Percentiles rank a stretch among this genome's conserved stretches.
Evolutionary conservation across 2,797 vertebrate genomes (phyloP).

Genomic region (Enteromius trimaculatus): DNA sequence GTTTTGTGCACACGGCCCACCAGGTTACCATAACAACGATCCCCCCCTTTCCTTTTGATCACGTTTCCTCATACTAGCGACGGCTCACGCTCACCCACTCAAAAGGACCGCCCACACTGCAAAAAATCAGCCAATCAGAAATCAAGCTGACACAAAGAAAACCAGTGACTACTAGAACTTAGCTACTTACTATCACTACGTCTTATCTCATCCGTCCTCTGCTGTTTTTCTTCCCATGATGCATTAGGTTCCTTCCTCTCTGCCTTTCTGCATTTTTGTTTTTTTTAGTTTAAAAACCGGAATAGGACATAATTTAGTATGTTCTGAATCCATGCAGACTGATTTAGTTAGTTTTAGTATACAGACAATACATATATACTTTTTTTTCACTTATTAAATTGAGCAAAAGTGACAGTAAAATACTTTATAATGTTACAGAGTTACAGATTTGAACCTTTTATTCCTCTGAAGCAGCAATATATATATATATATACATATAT

Average conservation of each 20-base stretch:
- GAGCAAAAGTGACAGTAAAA: background rate
- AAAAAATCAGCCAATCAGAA: constrained; percentile 64
- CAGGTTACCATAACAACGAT: constrained; percentile 79
- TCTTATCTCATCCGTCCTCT: constrained; percentile 18
- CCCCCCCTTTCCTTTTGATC: constrained; percentile 56
- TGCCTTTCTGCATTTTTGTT: background rate
- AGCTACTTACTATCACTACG: constrained; percentile 43
- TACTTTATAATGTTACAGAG: background rate
- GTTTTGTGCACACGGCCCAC: constrained; percentile 76
- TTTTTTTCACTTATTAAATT: background rate
- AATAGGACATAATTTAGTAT: background rate
- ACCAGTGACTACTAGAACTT: constrained; percentile 38
- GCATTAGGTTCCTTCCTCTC: constrained; percentile 9
- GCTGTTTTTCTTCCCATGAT: background rate
- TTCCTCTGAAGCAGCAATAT: background rate
- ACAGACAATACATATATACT: too few relatives aligned
- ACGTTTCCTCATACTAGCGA: constrained; percentile 81
- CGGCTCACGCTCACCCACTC: constrained; percentile 64
- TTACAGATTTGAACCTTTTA: background rate
- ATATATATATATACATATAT: background rate
- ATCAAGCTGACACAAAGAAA: constrained; percentile 29
- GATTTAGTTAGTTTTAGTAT: background rate
- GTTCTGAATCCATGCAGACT: background rate
- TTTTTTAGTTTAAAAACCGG: background rate
- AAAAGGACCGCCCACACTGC: constrained; percentile 65